Evolutionary conservation across 1,140 invertebrate genomes (phyloP), one percentile per base, ranked within the genome.

Genomic region (Drosophila ambigua): DNA sequence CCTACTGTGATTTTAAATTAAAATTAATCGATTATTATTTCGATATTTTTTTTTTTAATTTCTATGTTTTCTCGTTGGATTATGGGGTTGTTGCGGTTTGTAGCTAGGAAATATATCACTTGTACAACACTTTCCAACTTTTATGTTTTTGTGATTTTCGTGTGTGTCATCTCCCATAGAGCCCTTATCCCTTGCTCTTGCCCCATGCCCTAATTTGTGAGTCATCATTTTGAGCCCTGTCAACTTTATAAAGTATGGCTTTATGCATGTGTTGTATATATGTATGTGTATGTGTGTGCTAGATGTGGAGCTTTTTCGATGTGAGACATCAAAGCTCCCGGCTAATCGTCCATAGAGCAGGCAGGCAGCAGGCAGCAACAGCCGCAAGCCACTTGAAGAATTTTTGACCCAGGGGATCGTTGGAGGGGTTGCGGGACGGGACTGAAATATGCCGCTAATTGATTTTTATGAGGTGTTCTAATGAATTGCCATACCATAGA

Each of bases 391-490:
- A 53, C 58, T 69, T 62, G 7, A 58, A 43, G 24, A 54, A 66
- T 75, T 60, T 67, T 6, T 57, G 60, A 49, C 72, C 54, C 73
- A 39, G 7, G 62, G 72, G 64, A 58, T 28, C 44, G 11, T 13
- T 15, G 35, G 35, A 4, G 28, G 28, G 26, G 23, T 16, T 24
- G 54, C 28, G 44, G 69, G 8, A 13, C 41, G 20, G 20, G 6
- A 13, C 41, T 60, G 24, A 48, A 54, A 73, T 54, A 69, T 20
- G 41, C 35, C 63, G 60, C 60, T 71, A 77, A 72, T 79, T 88
- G 79, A 73, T 79, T 79, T 69, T 82, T 68, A 79, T 83, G 72
- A 80, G 67, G 83, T 76, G 84, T 62, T 74, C 72, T 88, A 83
- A 88, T 88, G 57, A 88, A 88, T 69, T 69, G 66, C 66, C 66